Evolutionary conservation across 1,140 invertebrate genomes (phyloP).

Genomic region (Drosophila melanogaster): DNA sequence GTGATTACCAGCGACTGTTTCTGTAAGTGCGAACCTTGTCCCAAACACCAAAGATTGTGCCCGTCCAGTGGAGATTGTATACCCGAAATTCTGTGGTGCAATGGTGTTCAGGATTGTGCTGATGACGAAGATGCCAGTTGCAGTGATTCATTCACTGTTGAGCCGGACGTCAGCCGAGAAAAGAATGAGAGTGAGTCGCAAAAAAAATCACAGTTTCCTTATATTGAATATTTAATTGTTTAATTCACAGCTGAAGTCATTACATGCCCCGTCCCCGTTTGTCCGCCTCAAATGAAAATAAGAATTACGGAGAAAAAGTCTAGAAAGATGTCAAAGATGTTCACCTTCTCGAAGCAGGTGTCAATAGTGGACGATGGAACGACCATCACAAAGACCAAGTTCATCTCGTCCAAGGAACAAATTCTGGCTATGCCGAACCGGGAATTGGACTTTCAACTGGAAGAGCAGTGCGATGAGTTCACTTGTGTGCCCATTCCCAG

Average conservation of each 20-base stretch:
- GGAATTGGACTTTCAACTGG: conserved; percentile 53
- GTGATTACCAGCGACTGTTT: conserved; percentile 86
- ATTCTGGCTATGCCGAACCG: conserved; percentile 65
- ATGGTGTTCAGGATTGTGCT: conserved; percentile 92
- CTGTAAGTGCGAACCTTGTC: conserved; percentile 91
- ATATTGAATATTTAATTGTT: background rate
- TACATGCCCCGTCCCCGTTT: conserved; percentile 85
- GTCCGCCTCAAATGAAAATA: conserved; percentile 87
- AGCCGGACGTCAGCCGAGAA: conserved; percentile 44
- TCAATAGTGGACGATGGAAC: conserved; percentile 66
- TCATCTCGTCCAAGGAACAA: conserved; percentile 66
- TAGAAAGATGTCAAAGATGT: conserved; percentile 82
- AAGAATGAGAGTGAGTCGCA: conserved; percentile 63
- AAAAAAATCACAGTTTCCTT: background rate
- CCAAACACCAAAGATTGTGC: conserved; percentile 88
- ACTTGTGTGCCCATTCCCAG: conserved; percentile 77
- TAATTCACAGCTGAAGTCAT: conserved; percentile 53
- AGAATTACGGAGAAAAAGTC: conserved; percentile 76
- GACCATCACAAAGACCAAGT: conserved; percentile 77
- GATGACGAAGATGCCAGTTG: conserved; percentile 92
- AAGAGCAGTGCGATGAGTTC: conserved; percentile 79
- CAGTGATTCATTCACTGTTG: conserved; percentile 75
- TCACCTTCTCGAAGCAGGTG: conserved; percentile 73
- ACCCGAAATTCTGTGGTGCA: conserved; percentile 89
- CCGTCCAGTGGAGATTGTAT: conserved; percentile 91